Evolutionary conservation across 2,888 invertebrate species (phyloP).

Genomic region (Lasioglossum marginatum): DNA sequence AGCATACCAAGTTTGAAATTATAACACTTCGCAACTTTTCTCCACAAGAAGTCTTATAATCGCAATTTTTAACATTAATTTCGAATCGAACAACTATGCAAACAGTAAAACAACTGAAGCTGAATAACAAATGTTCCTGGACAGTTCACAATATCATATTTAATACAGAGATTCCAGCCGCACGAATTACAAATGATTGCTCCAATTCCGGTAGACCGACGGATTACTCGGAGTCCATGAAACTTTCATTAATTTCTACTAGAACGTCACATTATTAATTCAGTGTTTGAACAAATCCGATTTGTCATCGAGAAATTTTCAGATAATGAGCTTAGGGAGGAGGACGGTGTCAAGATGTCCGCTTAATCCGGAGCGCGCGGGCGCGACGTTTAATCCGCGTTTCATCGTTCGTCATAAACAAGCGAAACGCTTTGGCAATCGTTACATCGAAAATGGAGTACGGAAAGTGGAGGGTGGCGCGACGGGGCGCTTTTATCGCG

Average conservation of each 20-base stretch:
- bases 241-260: neutral
- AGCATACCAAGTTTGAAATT: neutral
- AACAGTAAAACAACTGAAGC: neutral
- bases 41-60: neutral
- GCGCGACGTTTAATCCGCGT: neutral
- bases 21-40: neutral
- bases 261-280: neutral
- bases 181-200: neutral
- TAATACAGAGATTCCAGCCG: neutral
- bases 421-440: neutral
- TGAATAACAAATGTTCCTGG: too few relatives aligned
- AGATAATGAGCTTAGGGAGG: slow-evolving; percentile 1
- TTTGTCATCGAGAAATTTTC: slow-evolving; percentile 8
- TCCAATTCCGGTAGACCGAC: neutral
- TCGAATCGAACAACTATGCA: neutral
- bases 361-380: neutral
- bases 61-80: neutral
- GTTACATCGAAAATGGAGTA: neutral
- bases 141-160: neutral
- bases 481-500: slow-evolving; percentile 22
- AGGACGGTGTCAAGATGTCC: slow-evolving; percentile 5
- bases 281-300: neutral
- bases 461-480: neutral
- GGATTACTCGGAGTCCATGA: neutral
- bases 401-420: neutral